Evolutionary conservation across 2,113 vertebrate species (phyloP), one percentile per base, ranked within the genome.

Genomic region (Gymnocephalus cernua): DNA sequence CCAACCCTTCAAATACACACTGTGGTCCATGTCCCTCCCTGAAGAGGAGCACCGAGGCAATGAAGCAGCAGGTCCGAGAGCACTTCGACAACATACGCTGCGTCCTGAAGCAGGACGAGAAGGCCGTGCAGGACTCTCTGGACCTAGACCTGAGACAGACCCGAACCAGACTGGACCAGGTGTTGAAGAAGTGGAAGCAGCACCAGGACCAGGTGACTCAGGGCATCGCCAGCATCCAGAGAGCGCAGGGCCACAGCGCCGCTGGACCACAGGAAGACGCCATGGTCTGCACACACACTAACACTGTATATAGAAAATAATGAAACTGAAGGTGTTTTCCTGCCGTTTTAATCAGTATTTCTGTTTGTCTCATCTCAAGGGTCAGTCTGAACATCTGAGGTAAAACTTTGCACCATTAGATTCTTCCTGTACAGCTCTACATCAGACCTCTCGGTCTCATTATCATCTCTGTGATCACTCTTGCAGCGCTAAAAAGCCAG

Each of bases 61-160:
- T 94, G 93, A 94, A 93, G 83, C 92, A 93, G 85, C 87, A 92
- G 82, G 88, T 94, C 4, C 83, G 68, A 0, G 94, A 94, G 69
- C 80, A 71, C 29, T 95, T 90, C 6, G 93, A 95, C 29, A 79
- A 32, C 73, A 90, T 95, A 81, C 86, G 53, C 1, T 7, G 74
- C 0, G 66, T 77, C 29, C 86, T 96, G 71, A 82, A 84, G 47
- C 86, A 65, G 71, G 95, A 95, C 1, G 93, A 96, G 77, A 84
- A 80, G 59, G 71, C 54, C 0, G 88, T 88, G 1, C 38, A 93
- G 66, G 91, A 93, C 74, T 79, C 85, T n/a, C 88, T 95, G 84
- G 94, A 95, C 44, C 81, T 93, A 85, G 94, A 96, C 74, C 78
- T 89, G 38, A 89, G 88, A 38, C 83, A 54, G 71, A 94, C 90